Evolutionary conservation across 2,113 vertebrate species (phyloP).

Genomic region (Myrmophylax atrothorax): DNA sequence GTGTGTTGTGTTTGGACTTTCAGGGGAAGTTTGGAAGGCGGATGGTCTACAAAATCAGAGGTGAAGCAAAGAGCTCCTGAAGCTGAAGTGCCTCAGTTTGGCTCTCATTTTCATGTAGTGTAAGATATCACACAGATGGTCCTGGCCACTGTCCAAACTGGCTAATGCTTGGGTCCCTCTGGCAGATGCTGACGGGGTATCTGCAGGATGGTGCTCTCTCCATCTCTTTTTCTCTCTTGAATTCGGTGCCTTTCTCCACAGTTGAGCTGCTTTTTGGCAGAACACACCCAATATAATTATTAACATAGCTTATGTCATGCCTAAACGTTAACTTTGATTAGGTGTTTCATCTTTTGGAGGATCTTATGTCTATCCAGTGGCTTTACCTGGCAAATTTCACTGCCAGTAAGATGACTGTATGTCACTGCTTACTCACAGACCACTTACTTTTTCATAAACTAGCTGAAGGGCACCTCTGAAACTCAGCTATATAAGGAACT

Average conservation of each 20-base stretch:
- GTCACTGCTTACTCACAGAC: slow-evolving; percentile 40
- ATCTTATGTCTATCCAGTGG: slow-evolving; percentile 27
- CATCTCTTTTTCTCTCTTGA: not conserved
- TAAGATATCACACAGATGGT: slow-evolving; percentile 70
- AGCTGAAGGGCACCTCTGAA: slow-evolving; percentile 24
- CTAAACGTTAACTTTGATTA: slow-evolving; percentile 54
- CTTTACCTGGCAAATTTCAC: slow-evolving; percentile 28
- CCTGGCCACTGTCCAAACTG: slow-evolving; percentile 68
- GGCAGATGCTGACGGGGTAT: slow-evolving; percentile 62
- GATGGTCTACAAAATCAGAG: slow-evolving; percentile 27
- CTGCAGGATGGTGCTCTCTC: slow-evolving; percentile 58
- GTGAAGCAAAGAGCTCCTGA: slow-evolving; percentile 47
- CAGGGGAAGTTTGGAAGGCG: slow-evolving; percentile 11
- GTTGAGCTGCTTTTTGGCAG: slow-evolving; percentile 26
- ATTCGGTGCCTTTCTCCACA: slow-evolving; percentile 16
- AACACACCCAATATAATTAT: slow-evolving; percentile 42
- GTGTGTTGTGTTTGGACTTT: slow-evolving; percentile 21
- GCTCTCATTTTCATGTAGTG: slow-evolving; percentile 20
- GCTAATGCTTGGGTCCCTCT: slow-evolving; percentile 59
- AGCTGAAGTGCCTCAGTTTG: slow-evolving; percentile 52
- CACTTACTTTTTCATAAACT: slow-evolving; percentile 35
- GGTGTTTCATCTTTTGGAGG: slow-evolving; percentile 45
- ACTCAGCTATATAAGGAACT: slow-evolving; percentile 34
- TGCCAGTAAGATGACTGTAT: slow-evolving; percentile 47
- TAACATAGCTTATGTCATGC: slow-evolving; percentile 55